Conservation (phyloP, 2,797 vertebrate species). For the Xiphorhynchus erythropygius region DNA sequence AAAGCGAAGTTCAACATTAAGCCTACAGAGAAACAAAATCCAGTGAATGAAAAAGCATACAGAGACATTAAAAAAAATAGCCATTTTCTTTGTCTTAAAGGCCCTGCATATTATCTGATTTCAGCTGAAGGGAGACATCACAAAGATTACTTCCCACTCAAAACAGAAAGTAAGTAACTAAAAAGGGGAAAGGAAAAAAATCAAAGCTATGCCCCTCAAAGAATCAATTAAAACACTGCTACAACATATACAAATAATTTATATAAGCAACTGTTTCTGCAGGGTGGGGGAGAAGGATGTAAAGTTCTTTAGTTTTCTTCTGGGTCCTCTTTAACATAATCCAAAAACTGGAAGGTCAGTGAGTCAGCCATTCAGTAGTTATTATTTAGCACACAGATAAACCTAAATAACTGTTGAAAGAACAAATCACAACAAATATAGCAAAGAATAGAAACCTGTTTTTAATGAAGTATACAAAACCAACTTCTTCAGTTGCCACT, state of each 20-base stretch:
- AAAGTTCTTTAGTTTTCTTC: neutral
- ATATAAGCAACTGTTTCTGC: neutral
- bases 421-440: neutral
- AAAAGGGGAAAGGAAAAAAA: neutral
- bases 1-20: neutral
- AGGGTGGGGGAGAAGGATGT: neutral
- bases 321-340: neutral
- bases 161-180: neutral
- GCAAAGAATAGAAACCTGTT: neutral
- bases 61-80: neutral
- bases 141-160: neutral
- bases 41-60: neutral
- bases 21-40: neutral
- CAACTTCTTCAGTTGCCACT: neutral
- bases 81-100: neutral
- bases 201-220: neutral
- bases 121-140: neutral
- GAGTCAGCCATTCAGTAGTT: neutral
- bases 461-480: slow-evolving; percentile 18
- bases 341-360: neutral
- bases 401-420: neutral
- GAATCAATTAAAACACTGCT: neutral
- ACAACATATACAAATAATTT: neutral
- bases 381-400: neutral
- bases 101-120: neutral